Conservation (phyloP, 2,113 vertebrate species). For the Artemisiospiza belli region DNA sequence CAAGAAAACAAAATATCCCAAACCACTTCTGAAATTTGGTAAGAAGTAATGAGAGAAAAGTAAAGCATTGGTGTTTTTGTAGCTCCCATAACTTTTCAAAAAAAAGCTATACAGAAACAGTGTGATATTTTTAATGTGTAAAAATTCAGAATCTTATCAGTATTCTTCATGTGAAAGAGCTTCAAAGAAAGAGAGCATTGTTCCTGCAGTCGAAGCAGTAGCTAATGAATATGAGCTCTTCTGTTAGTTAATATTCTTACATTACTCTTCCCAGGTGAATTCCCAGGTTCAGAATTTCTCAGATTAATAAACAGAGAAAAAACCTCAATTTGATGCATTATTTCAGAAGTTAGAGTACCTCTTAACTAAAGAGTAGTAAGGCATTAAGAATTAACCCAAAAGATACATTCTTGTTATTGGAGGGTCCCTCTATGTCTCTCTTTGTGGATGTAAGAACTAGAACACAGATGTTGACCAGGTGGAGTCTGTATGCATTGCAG, state of each 20-base stretch:
- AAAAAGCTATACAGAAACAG: neutral
- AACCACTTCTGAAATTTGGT: neutral
- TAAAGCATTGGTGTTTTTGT: neutral
- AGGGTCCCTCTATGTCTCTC: neutral
- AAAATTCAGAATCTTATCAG: neutral
- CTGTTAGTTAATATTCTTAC: neutral
- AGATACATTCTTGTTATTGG: neutral
- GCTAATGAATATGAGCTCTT: neutral
- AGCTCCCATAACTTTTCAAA: neutral
- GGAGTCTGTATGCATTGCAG: neutral
- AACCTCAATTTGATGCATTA: neutral
- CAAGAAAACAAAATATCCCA: neutral
- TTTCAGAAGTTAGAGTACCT: neutral
- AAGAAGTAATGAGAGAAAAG: neutral
- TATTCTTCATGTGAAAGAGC: neutral
- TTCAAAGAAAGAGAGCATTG: neutral
- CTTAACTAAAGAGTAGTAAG: neutral
- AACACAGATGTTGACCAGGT: neutral
- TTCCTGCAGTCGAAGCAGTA: neutral
- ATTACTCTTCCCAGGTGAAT: neutral
- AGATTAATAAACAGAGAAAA: neutral
- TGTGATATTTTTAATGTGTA: neutral
- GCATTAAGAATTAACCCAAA: neutral
- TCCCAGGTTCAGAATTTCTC: neutral
- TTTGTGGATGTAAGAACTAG: neutral